phyloP scores from a whole-genome alignment of 2,888 invertebrate species.

The Eledone cirrhosa region DNA sequence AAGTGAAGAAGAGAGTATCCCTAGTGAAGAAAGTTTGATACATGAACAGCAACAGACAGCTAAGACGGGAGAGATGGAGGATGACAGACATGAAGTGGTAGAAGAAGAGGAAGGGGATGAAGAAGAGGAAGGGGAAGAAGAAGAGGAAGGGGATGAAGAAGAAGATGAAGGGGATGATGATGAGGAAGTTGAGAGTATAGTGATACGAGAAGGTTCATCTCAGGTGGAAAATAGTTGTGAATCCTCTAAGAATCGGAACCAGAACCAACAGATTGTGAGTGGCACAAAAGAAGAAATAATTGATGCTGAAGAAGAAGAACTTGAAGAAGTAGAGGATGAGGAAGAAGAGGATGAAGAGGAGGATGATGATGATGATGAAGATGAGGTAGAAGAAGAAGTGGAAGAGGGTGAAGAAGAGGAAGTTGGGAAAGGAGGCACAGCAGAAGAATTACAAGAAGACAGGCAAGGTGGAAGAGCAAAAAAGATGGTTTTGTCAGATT shows the following conservation, averaged over 20 bases:
- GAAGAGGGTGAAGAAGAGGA: constrained; percentile 20
- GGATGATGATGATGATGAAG: constrained; percentile 39
- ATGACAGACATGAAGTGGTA: neutral
- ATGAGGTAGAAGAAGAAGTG: constrained; percentile 34
- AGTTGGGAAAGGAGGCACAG: neutral
- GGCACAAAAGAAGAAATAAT: neutral
- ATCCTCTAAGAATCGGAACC: neutral
- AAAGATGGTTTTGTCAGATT: neutral
- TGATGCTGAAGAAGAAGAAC: neutral
- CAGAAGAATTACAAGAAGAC: constrained; percentile 28
- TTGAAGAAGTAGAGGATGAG: constrained; percentile 39
- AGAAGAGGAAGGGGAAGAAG: neutral
- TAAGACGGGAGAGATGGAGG: neutral
- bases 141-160: neutral
- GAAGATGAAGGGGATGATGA: neutral
- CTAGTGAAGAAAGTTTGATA: neutral
- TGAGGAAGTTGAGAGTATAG: too few species aligned
- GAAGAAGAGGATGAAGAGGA: constrained; percentile 34
- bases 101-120: neutral
- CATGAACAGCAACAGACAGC: neutral
- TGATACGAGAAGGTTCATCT: too few species aligned
- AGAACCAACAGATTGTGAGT: neutral
- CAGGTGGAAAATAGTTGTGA: too few species aligned
- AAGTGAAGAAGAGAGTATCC: constrained; percentile 12
- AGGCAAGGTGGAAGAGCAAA: constrained; percentile 4